Evolutionary conservation across 2,797 vertebrate genomes (phyloP).

Genomic region (Apodemus agrarius): DNA sequence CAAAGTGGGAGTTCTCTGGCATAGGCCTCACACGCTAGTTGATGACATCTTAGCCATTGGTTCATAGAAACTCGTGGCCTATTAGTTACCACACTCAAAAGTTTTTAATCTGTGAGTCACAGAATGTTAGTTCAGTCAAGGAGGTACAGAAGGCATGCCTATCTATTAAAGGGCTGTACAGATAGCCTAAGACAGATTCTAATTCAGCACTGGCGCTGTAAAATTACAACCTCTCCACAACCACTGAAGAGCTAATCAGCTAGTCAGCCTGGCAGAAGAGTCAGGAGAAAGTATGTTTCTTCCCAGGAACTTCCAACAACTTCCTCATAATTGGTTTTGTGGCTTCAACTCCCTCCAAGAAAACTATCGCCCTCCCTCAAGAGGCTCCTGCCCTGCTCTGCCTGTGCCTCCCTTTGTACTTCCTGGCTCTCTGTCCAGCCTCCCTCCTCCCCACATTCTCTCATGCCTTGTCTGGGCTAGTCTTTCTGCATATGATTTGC

Average conservation of each 20-base stretch:
- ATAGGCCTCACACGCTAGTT: background rate
- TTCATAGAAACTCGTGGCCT: background rate
- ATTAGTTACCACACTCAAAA: background rate
- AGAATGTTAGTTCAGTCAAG: too few relatives aligned
- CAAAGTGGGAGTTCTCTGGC: background rate
- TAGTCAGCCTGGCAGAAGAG: background rate
- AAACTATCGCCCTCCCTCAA: fast-evolving
- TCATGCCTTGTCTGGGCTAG: background rate
- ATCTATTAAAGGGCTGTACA: background rate
- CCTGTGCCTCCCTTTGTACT: background rate
- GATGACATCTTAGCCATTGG: background rate
- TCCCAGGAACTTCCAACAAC: background rate
- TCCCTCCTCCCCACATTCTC: background rate
- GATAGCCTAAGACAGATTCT: background rate
- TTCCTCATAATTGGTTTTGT: background rate
- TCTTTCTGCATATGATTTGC: background rate
- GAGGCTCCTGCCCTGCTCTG: background rate
- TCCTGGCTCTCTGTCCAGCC: background rate
- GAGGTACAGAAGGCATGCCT: too few relatives aligned
- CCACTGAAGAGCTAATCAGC: background rate
- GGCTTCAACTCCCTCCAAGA: background rate
- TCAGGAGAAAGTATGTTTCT: background rate
- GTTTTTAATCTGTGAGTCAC: background rate
- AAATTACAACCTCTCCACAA: background rate
- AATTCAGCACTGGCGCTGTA: background rate